Evolutionary conservation across 2,888 invertebrate genomes (phyloP).

Genomic region (Thymelicus sylvestris): DNA sequence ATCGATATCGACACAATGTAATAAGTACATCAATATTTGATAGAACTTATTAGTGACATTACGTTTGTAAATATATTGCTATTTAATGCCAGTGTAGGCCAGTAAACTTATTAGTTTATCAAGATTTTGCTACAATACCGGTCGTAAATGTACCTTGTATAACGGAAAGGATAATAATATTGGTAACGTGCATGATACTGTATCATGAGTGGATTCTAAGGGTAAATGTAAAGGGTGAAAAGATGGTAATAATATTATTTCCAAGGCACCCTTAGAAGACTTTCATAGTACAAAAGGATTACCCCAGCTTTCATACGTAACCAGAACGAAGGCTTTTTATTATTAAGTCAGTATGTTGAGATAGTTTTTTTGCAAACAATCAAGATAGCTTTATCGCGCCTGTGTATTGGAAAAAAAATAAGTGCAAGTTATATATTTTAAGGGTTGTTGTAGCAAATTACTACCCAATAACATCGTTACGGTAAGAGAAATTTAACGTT

Average conservation of each 20-base stretch:
- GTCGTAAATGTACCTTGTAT: not conserved
- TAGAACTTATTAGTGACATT: too few relatives aligned
- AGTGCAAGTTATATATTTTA: too few relatives aligned
- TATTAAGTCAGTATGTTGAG: not conserved
- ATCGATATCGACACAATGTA: too few relatives aligned
- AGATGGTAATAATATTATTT: constrained; percentile 2
- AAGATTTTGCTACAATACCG: not conserved
- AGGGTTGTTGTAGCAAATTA: too few relatives aligned
- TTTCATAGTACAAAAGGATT: not conserved
- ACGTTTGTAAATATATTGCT: not conserved
- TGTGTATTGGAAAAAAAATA: too few relatives aligned
- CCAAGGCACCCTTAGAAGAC: not conserved
- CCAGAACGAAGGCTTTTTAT: not conserved
- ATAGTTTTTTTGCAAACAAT: not conserved
- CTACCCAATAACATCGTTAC: too few relatives aligned
- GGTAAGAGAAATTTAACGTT: too few relatives aligned
- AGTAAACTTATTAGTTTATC: not conserved
- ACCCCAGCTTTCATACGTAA: not conserved
- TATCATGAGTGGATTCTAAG: not conserved
- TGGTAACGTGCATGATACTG: not conserved
- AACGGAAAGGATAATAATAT: constrained; percentile 8
- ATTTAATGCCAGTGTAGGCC: not conserved
- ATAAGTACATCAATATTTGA: too few relatives aligned
- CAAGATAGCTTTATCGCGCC: not conserved
- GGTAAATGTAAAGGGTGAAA: not conserved